phyloP scores from a whole-genome alignment of 2,888 invertebrate species.

The Phortica magna region DNA sequence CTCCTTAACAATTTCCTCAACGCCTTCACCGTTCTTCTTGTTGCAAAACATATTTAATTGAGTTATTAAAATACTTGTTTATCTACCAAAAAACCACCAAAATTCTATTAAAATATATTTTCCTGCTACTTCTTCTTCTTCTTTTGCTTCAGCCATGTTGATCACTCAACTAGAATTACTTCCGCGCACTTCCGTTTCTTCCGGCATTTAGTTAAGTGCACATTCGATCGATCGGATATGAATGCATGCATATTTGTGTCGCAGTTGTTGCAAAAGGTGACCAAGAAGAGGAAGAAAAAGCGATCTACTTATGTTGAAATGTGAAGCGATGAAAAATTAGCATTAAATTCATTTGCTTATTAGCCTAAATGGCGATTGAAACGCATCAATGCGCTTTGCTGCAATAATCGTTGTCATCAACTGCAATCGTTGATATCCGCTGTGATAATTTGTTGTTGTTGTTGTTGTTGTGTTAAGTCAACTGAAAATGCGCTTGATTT shows the following conservation, averaged over 20 bases:
- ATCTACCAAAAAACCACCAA: conserved; percentile 52
- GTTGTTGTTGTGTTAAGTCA: not conserved
- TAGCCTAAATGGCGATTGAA: conserved; percentile 14
- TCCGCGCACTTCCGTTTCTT: conserved; percentile 29
- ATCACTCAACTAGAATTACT: too few relatives aligned
- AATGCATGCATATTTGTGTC: not conserved
- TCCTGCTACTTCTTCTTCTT: too few relatives aligned
- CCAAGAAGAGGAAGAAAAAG: not conserved
- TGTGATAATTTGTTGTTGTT: not conserved
- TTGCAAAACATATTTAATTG: too few relatives aligned
- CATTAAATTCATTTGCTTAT: conserved; percentile 23
- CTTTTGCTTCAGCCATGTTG: too few relatives aligned
- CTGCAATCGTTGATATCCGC: conserved; percentile 23
- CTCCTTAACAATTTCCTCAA: too few relatives aligned
- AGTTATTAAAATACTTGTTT: conserved; percentile 68
- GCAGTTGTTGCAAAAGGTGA: not conserved
- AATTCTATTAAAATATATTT: too few relatives aligned
- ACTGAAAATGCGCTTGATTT: not conserved
- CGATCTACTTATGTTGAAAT: not conserved
- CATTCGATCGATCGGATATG: not conserved
- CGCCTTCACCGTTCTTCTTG: too few relatives aligned
- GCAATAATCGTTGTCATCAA: not conserved
- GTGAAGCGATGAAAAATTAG: not conserved
- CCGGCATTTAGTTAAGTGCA: not conserved
- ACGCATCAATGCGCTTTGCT: too few relatives aligned